Evolutionary conservation across 2,888 invertebrate genomes (phyloP).

Genomic region (Nebria brevicollis): DNA sequence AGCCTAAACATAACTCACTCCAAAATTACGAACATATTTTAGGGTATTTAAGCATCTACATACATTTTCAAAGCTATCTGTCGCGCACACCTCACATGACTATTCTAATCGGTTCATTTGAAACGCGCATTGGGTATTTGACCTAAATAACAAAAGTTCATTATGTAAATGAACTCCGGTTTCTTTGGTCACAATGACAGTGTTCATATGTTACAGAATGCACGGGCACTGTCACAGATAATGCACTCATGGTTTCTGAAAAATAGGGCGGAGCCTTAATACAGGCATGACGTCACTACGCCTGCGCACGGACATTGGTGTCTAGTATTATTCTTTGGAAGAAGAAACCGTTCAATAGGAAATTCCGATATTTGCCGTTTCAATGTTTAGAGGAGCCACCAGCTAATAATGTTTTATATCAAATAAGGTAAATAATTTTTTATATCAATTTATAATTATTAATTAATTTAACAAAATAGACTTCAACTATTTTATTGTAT

Average conservation of each 20-base stretch:
- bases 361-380: conserved; percentile 32
- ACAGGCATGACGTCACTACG: conserved; percentile 29
- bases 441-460: too few relatives aligned
- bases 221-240: conserved; percentile 19
- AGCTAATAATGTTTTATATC: conserved; percentile 22
- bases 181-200: conserved; percentile 28
- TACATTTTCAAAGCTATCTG: neutral
- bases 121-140: conserved; percentile 19
- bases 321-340: neutral
- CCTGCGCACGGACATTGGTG: conserved; percentile 25
- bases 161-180: conserved; percentile 28
- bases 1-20: neutral
- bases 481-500: too few relatives aligned
- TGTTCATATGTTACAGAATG: conserved; percentile 34
- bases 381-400: conserved; percentile 33
- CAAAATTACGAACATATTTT: neutral
- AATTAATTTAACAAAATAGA: too few relatives aligned
- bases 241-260: conserved; percentile 15
- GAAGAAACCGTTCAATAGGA: conserved; percentile 35
- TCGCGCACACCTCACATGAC: neutral
- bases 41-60: neutral
- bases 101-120: neutral
- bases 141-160: conserved; percentile 32
- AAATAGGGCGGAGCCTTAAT: conserved; percentile 27
- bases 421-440: neutral